These are phyloP conservation scores for Florisuga fusca DNA, from an alignment of 2,797 vertebrate species.

Conservation along the genomic window DNA sequence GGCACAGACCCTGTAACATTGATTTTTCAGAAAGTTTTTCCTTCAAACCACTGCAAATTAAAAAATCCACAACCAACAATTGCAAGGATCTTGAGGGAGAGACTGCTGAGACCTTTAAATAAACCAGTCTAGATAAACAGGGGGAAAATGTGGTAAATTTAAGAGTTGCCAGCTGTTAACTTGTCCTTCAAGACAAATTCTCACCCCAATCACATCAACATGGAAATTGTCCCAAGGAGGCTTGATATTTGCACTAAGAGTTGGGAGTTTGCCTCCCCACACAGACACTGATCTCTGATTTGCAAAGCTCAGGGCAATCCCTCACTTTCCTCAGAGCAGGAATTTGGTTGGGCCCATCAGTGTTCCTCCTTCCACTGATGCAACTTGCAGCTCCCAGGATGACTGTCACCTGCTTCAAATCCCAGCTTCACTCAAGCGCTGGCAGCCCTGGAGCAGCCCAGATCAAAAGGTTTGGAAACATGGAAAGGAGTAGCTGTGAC, in stretches of 20 bases:
- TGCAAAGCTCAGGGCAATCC: background rate
- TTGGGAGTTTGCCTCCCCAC: background rate
- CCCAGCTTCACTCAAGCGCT: background rate
- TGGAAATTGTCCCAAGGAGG: background rate
- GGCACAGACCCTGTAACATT: background rate
- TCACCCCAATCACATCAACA: accelerated
- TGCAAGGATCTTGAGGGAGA: background rate
- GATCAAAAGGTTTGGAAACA: background rate
- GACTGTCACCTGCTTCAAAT: background rate
- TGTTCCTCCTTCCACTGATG: background rate
- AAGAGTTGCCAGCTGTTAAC: background rate
- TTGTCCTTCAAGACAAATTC: background rate
- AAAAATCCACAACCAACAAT: background rate
- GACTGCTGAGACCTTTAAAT: background rate
- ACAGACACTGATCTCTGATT: background rate
- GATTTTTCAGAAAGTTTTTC: background rate
- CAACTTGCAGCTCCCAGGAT: background rate
- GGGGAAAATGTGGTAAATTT: background rate
- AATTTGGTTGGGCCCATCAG: accelerated
- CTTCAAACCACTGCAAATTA: background rate
- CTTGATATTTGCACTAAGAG: background rate
- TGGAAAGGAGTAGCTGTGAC: background rate
- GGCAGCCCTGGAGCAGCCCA: background rate
- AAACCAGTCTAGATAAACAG: background rate
- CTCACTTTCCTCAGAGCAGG: background rate